These are phyloP conservation scores for Leptopilina clavipes DNA, from an alignment of 1,140 invertebrate genomes.

Conservation along the genomic window DNA sequence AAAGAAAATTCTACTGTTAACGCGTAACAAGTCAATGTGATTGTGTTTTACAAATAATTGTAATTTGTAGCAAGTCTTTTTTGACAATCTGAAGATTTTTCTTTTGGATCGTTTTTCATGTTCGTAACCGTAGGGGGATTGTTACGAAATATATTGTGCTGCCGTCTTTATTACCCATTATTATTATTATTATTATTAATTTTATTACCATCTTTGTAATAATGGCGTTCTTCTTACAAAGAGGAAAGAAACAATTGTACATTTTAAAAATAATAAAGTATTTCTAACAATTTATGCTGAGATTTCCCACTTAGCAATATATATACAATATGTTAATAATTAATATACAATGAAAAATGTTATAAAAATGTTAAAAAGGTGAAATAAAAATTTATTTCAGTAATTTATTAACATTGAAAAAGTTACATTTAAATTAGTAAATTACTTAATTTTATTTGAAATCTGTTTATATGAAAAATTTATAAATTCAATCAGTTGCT, in stretches of 20 bases:
- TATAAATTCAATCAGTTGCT: not conserved
- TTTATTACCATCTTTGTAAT: constrained; percentile 24
- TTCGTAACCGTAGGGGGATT: not conserved
- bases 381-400: too few relatives aligned
- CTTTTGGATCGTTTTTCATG: constrained; percentile 12
- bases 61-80: constrained; percentile 48
- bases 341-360: too few relatives aligned
- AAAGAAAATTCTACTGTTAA: constrained; percentile 53
- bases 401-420: too few relatives aligned
- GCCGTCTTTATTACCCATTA: constrained; percentile 5
- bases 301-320: not conserved
- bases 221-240: constrained; percentile 10
- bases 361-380: too few relatives aligned
- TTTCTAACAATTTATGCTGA: constrained; percentile 14
- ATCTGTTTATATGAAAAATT: not conserved
- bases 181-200: constrained; percentile 9
- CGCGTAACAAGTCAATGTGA: constrained; percentile 49
- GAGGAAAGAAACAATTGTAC: constrained; percentile 13
- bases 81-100: constrained; percentile 46
- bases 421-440: not conserved
- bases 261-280: constrained; percentile 30
- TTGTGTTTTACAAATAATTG: constrained; percentile 23
- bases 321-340: too few relatives aligned
- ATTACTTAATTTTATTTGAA: not conserved
- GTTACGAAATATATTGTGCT: constrained; percentile 28